Base-by-base conservation (phyloP, 1,140 invertebrate species). In the Muscidifurax raptorellus region DNA sequence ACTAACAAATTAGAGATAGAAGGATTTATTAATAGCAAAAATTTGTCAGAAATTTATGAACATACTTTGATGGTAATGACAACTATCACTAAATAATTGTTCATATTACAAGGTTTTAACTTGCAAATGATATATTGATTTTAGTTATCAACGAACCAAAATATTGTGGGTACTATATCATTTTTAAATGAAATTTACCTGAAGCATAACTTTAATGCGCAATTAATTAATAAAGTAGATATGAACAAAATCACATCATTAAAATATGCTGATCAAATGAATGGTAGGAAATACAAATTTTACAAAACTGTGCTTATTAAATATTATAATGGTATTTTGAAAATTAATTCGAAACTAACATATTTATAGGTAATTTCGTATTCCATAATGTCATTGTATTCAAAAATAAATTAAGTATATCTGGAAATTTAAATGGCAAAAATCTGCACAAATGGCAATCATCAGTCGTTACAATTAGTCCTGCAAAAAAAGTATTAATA, bases 331-430 rank as follows among this genome's bases (percentile, higher is more conserved):
- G 36, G 22, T 28, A 36, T n/a, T 7, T 2, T 28, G n/a, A 13
- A n/a, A 69, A 28, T 71, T 52, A 71, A 47, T 71, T 30, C 2
- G 22, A 81, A 28, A 72, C 25, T 66, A 76, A 71, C 10, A 28
- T n/a, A 44, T 18, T 83, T 86, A 10, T 59, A 90, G 90, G 90
- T 22, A 89, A 88, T 30, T 88, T 93, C 10, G 75, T 88, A 27
- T 93, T 94, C 52, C 44, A 89, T 40, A 86, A 85, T 28, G 87
- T 90, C 27, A 71, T 93, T 9, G 12, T 88, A 22, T 67, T 94
- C 2, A 76, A 90, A 12, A 75, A 89, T n/a, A 87, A 81, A 76
- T 80, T 93, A 12, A 81, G 75, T 5, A 67, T 89, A n/a, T 28
- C 85, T 1, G 87, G 86, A 6, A 71, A 59, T 12, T 40, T 93